Percentiles rank a stretch among this genome's conserved stretches.
phyloP scores from a whole-genome alignment of 2,797 vertebrate species.

The Onychomys arenicola region DNA sequence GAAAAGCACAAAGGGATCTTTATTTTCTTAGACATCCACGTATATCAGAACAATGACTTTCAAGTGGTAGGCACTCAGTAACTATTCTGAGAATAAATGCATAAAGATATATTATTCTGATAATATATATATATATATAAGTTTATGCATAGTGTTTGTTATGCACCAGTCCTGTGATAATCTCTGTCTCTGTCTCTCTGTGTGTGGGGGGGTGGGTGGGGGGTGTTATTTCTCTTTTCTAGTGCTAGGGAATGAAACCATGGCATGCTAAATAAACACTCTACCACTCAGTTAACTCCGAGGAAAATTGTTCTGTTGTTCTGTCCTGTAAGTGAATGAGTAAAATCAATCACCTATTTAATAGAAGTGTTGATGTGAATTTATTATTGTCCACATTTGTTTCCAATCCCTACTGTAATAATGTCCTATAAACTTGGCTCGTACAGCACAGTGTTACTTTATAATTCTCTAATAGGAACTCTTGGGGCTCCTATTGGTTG shows the following conservation, averaged over 20 bases:
- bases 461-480: neutral
- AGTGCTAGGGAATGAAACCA: neutral
- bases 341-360: neutral
- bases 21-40: neutral
- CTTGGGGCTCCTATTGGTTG: neutral
- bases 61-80: neutral
- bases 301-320: neutral
- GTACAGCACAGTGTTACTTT: neutral
- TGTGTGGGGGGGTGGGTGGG: no score
- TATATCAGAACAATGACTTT: neutral
- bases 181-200: no score
- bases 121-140: neutral
- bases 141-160: neutral
- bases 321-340: neutral
- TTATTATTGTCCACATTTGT: neutral
- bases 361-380: neutral
- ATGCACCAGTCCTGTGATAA: neutral
- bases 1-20: neutral
- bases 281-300: no score
- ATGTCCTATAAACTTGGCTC: neutral
- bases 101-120: neutral
- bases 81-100: constrained; percentile 13
- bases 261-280: neutral
- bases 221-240: neutral
- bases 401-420: constrained; percentile 13